Percentiles rank a stretch among this genome's conserved stretches.
Evolutionary conservation across 2,113 vertebrate genomes (phyloP).

Genomic region (Narcine bancroftii): DNA sequence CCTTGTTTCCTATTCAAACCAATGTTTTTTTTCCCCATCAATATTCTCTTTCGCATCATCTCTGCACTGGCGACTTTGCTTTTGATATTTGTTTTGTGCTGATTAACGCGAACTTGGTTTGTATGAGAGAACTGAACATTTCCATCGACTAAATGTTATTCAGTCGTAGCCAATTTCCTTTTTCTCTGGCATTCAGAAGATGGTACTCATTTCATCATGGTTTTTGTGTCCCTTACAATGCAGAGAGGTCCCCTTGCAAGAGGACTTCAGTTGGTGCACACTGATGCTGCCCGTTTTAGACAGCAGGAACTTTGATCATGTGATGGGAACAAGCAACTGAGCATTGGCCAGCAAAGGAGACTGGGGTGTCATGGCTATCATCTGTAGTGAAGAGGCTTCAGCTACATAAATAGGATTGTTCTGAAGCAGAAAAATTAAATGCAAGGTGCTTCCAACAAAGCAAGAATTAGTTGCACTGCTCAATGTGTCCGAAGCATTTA

Average conservation of each 20-base stretch:
- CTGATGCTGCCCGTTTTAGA: neutral
- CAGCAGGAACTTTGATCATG: neutral
- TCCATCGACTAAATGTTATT: neutral
- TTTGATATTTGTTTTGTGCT: neutral
- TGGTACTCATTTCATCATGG: neutral
- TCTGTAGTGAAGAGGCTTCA: neutral
- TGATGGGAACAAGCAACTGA: neutral
- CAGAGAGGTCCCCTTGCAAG: neutral
- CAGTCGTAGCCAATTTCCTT: neutral
- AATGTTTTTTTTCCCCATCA: neutral
- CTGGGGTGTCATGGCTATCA: no score
- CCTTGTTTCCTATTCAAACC: neutral
- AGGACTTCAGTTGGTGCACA: neutral
- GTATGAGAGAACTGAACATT: neutral
- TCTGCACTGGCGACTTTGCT: neutral
- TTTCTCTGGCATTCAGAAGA: neutral
- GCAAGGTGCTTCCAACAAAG: neutral
- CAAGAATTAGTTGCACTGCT: neutral
- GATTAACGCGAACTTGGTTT: neutral
- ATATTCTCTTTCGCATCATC: neutral
- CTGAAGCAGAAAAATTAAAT: neutral
- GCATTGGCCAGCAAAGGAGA: no score
- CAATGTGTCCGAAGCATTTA: neutral
- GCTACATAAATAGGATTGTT: neutral
- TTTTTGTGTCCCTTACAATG: neutral